Evolutionary conservation across 2,797 vertebrate genomes (phyloP), one percentile per base, ranked within the genome.

Genomic region (Periophthalmus magnuspinnatus): DNA sequence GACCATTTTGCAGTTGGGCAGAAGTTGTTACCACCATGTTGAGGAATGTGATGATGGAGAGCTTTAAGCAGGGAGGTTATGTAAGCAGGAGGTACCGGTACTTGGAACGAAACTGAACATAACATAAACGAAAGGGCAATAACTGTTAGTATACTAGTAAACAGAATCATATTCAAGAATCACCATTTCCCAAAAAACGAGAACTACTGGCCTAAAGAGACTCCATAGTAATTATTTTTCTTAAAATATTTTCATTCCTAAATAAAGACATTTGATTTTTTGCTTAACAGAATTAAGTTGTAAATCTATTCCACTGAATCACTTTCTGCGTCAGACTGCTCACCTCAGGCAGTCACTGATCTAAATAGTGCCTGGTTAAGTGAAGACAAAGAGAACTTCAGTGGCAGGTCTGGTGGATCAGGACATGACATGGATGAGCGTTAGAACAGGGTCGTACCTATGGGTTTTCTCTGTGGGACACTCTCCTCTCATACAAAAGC

Each of bases 381-480:
- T 69, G 71, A 79, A 86, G 68, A 89, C 83, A 60, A 86, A 84
- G 81, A 77, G 65, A 81, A 77, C 63, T 65, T 80, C 68, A 68
- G 75, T 75, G 76, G 69, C 74, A 80, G 79, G 85, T 83, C 73
- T 38, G 72, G 75, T 17, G 76, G 84, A 84, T 86, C 79, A 84
- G 72, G 71, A 78, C 72, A 74, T 86, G 86, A 86, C 88, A 88
- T 78, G 60, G 19, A 8, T 71, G 79, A 78, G 84, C 85, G 86
- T 84, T 82, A 16, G 80, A 87, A 84, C 69, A 68, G 71, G 69
- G 71, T 59, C 80, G 69, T 77, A 86, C 81, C 82, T 77, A 41
- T 48, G 28, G 67, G 71, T 55, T 74, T 87, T 86, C 86, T 84
- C 87, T 77, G 85, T 76, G 85, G 90, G 84, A 89, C 81, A 60